Conservation (phyloP, 1,140 invertebrate species). For the Laodelphax striatellus region DNA sequence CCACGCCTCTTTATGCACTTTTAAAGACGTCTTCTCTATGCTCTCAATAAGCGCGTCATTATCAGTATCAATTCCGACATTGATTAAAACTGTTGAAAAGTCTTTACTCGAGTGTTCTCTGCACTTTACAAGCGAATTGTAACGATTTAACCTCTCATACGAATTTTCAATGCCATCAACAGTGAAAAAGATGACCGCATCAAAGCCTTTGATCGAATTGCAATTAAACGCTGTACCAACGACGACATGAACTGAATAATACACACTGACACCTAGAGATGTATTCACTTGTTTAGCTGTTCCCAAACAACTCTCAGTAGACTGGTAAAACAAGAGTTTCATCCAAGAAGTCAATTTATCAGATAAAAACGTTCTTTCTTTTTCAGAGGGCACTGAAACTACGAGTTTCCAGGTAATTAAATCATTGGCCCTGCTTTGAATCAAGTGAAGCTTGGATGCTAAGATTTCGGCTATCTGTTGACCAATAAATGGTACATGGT, state of each 20-base stretch:
- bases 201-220: conserved; percentile 1
- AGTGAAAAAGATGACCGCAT: conserved; percentile 12
- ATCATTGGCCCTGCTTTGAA: too few species aligned
- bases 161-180: conserved; percentile 13
- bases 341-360: conserved; percentile 15
- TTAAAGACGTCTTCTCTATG: too few species aligned
- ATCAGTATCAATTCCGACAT: not conserved
- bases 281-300: conserved; percentile 2
- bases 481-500: conserved; percentile 6
- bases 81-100: conserved; percentile 9
- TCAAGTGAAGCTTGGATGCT: not conserved
- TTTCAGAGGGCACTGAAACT: conserved; percentile 13
- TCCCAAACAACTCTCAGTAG: not conserved
- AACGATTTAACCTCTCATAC: conserved; percentile 3
- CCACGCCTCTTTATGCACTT: too few species aligned
- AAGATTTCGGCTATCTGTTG: conserved; percentile 8
- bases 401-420: conserved; percentile 10
- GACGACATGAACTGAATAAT: conserved; percentile 6
- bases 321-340: conserved; percentile 10
- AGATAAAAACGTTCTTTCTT: conserved; percentile 2
- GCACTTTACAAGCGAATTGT: not conserved
- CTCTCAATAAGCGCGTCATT: not conserved
- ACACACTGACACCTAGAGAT: conserved; percentile 5
- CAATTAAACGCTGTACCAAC: not conserved
- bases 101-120: not conserved